phyloP scores from a whole-genome alignment of 2,888 invertebrate genomes.

The Hartigia nigra region DNA sequence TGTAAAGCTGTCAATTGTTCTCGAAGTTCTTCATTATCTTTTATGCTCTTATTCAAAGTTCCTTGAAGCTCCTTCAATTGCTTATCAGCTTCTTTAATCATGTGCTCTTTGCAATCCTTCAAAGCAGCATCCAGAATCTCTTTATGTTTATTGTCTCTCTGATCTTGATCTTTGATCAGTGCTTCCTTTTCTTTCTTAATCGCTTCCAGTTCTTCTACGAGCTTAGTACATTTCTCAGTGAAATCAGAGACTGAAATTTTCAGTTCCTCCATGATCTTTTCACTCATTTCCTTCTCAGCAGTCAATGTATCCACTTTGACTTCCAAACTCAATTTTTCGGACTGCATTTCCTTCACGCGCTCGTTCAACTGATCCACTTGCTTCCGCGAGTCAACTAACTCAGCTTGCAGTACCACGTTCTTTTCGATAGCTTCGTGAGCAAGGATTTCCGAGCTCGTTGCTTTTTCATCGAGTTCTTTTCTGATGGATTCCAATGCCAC shows the following conservation, averaged over 20 bases:
- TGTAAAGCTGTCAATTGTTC: conserved; percentile 35
- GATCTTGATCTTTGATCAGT: conserved; percentile 15
- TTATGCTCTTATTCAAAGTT: conserved; percentile 60
- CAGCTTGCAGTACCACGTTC: conserved; percentile 12
- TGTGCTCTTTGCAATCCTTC: conserved; percentile 46
- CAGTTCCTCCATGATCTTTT: conserved; percentile 13
- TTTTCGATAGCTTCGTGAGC: conserved; percentile 9
- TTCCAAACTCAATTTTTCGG: conserved; percentile 39
- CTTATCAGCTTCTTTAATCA: conserved; percentile 54
- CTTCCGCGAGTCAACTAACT: background rate
- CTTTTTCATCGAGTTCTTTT: conserved; percentile 30
- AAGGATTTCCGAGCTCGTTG: conserved; percentile 1
- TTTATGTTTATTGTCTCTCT: conserved; percentile 1
- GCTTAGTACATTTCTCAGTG: conserved; percentile 21
- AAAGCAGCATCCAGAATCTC: conserved; percentile 18
- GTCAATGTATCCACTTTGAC: conserved; percentile 39
- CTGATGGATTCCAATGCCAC: conserved; percentile 38
- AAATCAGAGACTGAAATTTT: conserved; percentile 23
- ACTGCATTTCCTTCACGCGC: conserved; percentile 30
- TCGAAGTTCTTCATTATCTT: conserved; percentile 46
- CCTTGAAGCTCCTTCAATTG: conserved; percentile 55
- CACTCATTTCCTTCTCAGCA: conserved; percentile 29
- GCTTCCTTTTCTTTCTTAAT: conserved; percentile 24
- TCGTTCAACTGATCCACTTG: background rate
- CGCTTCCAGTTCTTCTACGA: conserved; percentile 16